Base-by-base conservation (phyloP, 2,888 invertebrate species). In the Rhagonycha fulva region DNA sequence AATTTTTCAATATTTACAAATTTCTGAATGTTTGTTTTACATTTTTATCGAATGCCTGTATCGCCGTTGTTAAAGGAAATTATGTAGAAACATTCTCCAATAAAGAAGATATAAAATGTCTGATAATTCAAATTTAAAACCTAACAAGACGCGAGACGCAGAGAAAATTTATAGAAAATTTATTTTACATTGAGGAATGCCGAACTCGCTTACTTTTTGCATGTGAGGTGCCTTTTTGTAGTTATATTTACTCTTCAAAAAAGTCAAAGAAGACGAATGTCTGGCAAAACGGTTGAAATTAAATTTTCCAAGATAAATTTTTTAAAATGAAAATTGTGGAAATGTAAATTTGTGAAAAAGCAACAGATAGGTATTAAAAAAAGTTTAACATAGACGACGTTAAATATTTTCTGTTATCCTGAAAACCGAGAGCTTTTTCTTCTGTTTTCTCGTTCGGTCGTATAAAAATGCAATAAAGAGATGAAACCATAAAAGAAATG, bases 401-500 rank as follows among this genome's bases (percentile, higher is more conserved):
- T 66, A 66, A 62, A 24, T 12, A 66, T 26, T 47, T 47, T 47
- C 47, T 7, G 47, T 47, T 47, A n/a, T 47, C 26, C 2, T 23
- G 24, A 66, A 66, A 66, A 24, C 23, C 23, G n/a, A 66, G n/a
- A 66, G 19, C 24, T 23, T 19, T 62, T 26, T 26, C 26, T 66
- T 23, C 7, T 66, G 23, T 66, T 26, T 66, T 66, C 26, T 26
- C 26, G 24, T 66, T n/a, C 63, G 24, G 63, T 47, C 63, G 26
- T 66, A 66, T 66, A 66, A 66, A 66, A 62, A 66, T 24, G 63
- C 63, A 66, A 66, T 66, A 66, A 66, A 66, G 26, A 66, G 63
- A 66, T 66, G 26, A 66, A 66, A 24, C 63, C 24, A 66, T 66
- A 66, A 66, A 66, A 66, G 63, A 66, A 66, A 26, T 66, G 63